These are phyloP conservation scores for Vulpes ferrilata DNA, from an alignment of 2,113 vertebrate species.

Conservation along the genomic window DNA sequence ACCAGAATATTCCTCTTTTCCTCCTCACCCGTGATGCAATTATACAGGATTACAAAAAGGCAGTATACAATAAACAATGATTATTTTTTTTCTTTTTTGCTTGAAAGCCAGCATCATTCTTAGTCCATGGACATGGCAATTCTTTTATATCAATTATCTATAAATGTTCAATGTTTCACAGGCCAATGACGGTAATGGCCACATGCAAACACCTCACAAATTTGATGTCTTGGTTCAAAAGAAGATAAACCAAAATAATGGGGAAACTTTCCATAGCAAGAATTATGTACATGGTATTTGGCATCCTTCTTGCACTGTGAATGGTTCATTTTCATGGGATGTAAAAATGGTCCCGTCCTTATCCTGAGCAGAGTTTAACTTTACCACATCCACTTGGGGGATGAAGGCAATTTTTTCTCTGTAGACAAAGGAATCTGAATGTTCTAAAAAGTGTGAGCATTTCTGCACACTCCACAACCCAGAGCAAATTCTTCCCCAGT, in stretches of 20 bases:
- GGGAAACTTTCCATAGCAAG: slow-evolving; percentile 88
- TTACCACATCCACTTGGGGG: slow-evolving; percentile 81
- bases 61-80: slow-evolving; percentile 95
- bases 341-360: slow-evolving; percentile 91
- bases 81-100: slow-evolving; percentile 83
- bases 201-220: slow-evolving; percentile 99
- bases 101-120: slow-evolving; percentile 89
- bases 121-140: slow-evolving; percentile 90
- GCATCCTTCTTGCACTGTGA: slow-evolving; percentile 89
- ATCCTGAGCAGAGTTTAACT: slow-evolving; percentile 85
- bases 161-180: slow-evolving; percentile 94
- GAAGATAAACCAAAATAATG: slow-evolving; percentile 81
- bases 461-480: slow-evolving; percentile 99
- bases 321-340: slow-evolving; percentile 88
- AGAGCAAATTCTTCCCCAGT: slow-evolving; percentile 99
- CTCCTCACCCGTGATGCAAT: slow-evolving; percentile 94
- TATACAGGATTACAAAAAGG: slow-evolving; percentile 99
- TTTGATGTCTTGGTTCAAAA: slow-evolving; percentile 89
- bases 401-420: slow-evolving; percentile 86
- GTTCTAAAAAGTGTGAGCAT: slow-evolving; percentile 98
- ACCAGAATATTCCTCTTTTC: slow-evolving; percentile 91
- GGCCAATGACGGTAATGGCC: slow-evolving; percentile 95
- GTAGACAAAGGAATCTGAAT: slow-evolving; percentile 82
- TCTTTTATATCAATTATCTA: slow-evolving; percentile 91
- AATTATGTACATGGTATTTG: slow-evolving; percentile 91